A percentile compares a stretch with the other conserved stretches of the same genome.
These are phyloP conservation scores for Temnothorax unifasciatus DNA, from an alignment of 2,888 invertebrate genomes.

Conservation along the genomic window DNA sequence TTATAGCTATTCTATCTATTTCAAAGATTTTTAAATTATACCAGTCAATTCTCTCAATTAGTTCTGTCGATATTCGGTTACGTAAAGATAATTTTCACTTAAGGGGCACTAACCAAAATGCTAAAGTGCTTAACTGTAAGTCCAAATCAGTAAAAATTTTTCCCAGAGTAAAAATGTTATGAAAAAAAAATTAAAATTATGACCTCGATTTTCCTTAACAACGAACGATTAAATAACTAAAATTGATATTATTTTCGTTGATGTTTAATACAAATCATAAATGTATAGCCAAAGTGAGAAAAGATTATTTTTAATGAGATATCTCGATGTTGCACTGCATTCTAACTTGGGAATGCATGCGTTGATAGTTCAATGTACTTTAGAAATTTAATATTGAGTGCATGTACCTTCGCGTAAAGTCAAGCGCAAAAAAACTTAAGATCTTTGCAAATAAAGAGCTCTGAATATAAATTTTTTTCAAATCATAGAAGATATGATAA, in stretches of 20 bases:
- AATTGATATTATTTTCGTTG: not conserved
- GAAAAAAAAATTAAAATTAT: not conserved
- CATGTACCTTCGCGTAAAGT: constrained; percentile 66
- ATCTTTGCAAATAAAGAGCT: constrained; percentile 30
- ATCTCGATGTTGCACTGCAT: constrained; percentile 38
- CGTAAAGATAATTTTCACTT: too few relatives aligned
- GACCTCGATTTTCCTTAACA: not conserved
- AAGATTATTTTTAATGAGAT: constrained; percentile 28
- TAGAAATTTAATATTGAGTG: constrained; percentile 70
- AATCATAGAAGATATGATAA: not conserved
- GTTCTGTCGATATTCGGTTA: too few relatives aligned
- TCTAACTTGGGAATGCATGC: constrained; percentile 36
- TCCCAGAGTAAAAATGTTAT: not conserved
- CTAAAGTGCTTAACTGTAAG: too few relatives aligned
- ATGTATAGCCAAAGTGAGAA: not conserved
- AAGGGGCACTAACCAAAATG: too few relatives aligned
- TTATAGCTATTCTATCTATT: too few relatives aligned
- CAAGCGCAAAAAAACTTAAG: constrained; percentile 28
- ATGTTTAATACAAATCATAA: not conserved
- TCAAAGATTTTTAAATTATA: too few relatives aligned
- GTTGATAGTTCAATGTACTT: constrained; percentile 64
- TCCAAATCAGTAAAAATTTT: too few relatives aligned
- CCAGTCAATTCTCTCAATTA: too few relatives aligned
- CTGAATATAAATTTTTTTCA: constrained; percentile 14
- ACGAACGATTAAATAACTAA: not conserved